Evolutionary conservation across 2,797 vertebrate genomes (phyloP).

Genomic region (Scarus forsteni): DNA sequence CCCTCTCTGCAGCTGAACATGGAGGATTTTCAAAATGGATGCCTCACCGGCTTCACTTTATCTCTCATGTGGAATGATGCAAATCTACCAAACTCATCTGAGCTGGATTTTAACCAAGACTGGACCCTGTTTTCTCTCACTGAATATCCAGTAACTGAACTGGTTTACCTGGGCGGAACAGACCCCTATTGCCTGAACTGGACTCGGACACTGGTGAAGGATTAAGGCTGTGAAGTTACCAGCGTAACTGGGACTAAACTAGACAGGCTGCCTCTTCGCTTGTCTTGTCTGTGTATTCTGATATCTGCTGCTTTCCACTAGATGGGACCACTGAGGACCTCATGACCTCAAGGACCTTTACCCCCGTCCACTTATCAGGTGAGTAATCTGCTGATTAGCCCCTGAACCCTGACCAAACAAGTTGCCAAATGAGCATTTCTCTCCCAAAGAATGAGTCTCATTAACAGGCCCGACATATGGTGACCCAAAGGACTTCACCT

Average conservation of each 20-base stretch:
- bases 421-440: slow-evolving; percentile 41
- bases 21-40: slow-evolving; percentile 4
- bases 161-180: slow-evolving; percentile 12
- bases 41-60: slow-evolving; percentile 6
- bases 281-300: slow-evolving; percentile 22
- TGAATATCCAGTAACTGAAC: slow-evolving; percentile 21
- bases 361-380: slow-evolving; percentile 63
- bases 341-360: slow-evolving; percentile 24
- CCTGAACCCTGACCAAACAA: slow-evolving; percentile 52
- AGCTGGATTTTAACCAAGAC: slow-evolving; percentile 36
- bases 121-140: slow-evolving; percentile 24
- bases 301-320: slow-evolving; percentile 33
- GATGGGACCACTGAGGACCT: slow-evolving; percentile 38
- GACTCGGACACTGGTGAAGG: slow-evolving; percentile 12
- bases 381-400: slow-evolving; percentile 69
- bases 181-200: slow-evolving; percentile 30
- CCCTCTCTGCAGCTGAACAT: slow-evolving; percentile 14
- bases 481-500: slow-evolving; percentile 44
- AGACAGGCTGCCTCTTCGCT: slow-evolving; percentile 25
- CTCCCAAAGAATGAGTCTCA: slow-evolving; percentile 30
- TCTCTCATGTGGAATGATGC: slow-evolving; percentile 39
- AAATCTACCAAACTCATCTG: slow-evolving; percentile 20
- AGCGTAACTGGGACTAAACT: slow-evolving; percentile 34
- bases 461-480: slow-evolving; percentile 65
- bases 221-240: slow-evolving; percentile 19